Base-by-base conservation (phyloP, 2,113 vertebrate species). In the Lepidothrix coronata region DNA sequence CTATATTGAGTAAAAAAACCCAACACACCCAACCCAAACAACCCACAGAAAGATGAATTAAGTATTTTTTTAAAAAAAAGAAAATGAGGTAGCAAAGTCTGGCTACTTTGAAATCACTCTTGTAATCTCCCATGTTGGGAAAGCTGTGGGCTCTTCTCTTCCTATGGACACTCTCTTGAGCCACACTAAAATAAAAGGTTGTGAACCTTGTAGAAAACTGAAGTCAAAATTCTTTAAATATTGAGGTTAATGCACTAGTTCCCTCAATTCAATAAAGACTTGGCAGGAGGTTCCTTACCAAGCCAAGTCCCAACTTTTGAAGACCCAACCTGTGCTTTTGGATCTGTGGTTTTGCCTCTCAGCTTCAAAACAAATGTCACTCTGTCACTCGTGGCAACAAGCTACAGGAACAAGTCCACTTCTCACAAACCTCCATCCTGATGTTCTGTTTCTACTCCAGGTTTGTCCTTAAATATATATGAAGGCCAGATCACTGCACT, bases 401-500 rank as follows among this genome's bases (percentile, higher is more conserved):
- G 21, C 59, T 44, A 0, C 51, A 22, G 44, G 25, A 28, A 23
- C 8, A 28, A 44, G 12, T 17, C 35, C 30, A 0, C 37, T 70
- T 33, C 67, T 82, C 41, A 37, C 28, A 7, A 13, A 2, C 21
- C 43, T 61, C 73, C 65, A 58, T 49, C 43, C 58, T 22, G 5
- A 63, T 39, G 6, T 66, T 46, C 17, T 43, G 0, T 74, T 93
- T 85, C 24, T 58, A 1, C 90, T 54, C 43, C 59, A 99, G 99
- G 98, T 84, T 92, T 99, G 95, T 98, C 98, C 5, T 98, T 99
- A 67, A 98, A 97, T 91, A 96, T 99, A 33, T 99, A 99, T 3
- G 99, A 99, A 96, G 98, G 98, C 8, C 99, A 99, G 94, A 98
- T 99, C 83, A 99, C 99, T 1, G 99, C 98, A 3, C 93, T 99